Conservation (phyloP, 1,140 invertebrate species). For the Dendrolimus punctatus region DNA sequence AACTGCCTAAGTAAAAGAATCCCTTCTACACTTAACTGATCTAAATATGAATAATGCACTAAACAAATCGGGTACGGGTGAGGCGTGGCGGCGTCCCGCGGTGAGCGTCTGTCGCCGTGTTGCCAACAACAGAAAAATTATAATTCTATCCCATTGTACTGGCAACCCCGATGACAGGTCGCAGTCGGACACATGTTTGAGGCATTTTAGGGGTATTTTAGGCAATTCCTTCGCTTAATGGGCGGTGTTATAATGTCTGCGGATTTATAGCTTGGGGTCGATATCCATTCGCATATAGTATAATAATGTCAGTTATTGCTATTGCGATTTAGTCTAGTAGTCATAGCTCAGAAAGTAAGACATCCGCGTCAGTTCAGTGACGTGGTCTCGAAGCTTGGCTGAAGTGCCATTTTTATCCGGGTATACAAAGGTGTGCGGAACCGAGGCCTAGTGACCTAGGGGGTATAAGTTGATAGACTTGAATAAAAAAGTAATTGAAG, state of each 20-base stretch:
- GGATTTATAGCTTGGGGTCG: conserved; percentile 50
- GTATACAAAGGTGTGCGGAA: too few species aligned
- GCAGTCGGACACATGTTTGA: conserved; percentile 63
- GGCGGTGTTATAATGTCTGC: conserved; percentile 60
- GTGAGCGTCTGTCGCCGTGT: conserved; percentile 63
- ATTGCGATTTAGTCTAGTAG: neutral
- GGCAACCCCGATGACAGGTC: conserved; percentile 65
- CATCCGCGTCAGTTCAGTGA: too few species aligned
- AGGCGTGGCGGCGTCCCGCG: conserved; percentile 52
- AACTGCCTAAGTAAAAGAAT: neutral
- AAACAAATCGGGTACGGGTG: conserved; percentile 60
- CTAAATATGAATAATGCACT: conserved; percentile 49
- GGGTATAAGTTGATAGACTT: too few species aligned
- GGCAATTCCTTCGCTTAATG: conserved; percentile 60
- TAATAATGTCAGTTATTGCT: conserved; percentile 32
- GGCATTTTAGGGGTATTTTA: conserved; percentile 42
- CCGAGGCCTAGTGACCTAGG: too few species aligned
- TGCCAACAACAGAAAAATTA: conserved; percentile 61
- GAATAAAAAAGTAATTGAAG: too few species aligned
- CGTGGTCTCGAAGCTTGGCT: too few species aligned
- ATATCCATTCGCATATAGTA: conserved; percentile 26
- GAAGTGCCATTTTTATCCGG: too few species aligned
- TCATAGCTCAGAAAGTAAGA: too few species aligned
- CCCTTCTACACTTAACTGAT: conserved; percentile 13
- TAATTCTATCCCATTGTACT: conserved; percentile 54